Percentiles rank a stretch among this genome's conserved stretches.
Conservation (phyloP, 2,113 vertebrate species). For the Paramisgurnus dabryanus region DNA sequence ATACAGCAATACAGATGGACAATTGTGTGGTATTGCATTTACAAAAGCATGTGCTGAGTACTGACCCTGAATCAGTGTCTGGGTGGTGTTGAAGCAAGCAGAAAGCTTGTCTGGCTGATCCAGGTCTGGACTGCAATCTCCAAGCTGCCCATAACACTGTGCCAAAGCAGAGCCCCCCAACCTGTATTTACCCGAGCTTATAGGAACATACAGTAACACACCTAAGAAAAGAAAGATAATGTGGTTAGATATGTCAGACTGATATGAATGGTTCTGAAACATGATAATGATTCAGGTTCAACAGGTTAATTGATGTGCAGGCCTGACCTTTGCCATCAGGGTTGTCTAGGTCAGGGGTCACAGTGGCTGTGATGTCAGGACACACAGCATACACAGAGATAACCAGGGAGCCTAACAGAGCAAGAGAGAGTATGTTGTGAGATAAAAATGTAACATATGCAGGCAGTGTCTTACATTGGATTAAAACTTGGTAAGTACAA, state of each 20-base stretch:
- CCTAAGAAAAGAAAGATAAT: slow-evolving; percentile 68
- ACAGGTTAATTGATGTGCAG: slow-evolving; percentile 25
- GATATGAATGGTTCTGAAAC: neutral
- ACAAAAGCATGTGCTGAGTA: slow-evolving; percentile 52
- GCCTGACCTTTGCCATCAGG: slow-evolving; percentile 79
- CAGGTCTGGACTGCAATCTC: slow-evolving; percentile 84
- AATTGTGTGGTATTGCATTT: neutral
- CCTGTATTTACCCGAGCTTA: slow-evolving; percentile 77
- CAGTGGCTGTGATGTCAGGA: slow-evolving; percentile 88
- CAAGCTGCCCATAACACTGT: slow-evolving; percentile 88
- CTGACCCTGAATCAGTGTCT: slow-evolving; percentile 80
- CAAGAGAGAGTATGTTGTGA: neutral
- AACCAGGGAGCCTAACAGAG: slow-evolving; percentile 81
- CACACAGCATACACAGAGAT: slow-evolving; percentile 90
- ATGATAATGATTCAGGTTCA: neutral
- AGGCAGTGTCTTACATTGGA: neutral
- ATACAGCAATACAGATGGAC: neutral
- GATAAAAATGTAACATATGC: slow-evolving; percentile 2
- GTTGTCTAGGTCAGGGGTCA: slow-evolving; percentile 90
- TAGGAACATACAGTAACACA: slow-evolving; percentile 80
- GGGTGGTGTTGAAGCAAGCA: slow-evolving; percentile 82
- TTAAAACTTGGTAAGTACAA: neutral
- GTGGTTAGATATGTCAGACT: slow-evolving; percentile 5
- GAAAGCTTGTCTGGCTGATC: slow-evolving; percentile 76
- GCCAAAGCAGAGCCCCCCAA: slow-evolving; percentile 88